Percentiles rank a stretch among this genome's conserved stretches.
Conservation (phyloP, 2,888 invertebrate genomes). For the Mystacides longicornis region DNA sequence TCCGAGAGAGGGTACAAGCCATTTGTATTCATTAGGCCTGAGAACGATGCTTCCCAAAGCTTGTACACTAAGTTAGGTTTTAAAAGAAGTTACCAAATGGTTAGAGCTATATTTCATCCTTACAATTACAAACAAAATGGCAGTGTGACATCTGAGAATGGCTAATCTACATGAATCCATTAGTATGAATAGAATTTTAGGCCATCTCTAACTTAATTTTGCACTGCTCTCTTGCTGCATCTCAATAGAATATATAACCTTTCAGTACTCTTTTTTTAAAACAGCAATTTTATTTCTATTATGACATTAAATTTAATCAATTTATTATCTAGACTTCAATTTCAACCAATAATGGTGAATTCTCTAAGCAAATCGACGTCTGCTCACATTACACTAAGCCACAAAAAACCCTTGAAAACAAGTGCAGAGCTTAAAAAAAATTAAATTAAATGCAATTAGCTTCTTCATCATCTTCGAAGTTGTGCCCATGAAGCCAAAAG, state of each 20-base stretch:
- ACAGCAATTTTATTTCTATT: too few relatives aligned
- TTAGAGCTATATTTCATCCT: constrained; percentile 69
- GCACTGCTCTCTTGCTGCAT: constrained; percentile 11
- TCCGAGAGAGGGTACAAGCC: constrained; percentile 71
- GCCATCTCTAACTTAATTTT: too few relatives aligned
- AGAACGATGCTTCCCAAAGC: constrained; percentile 79
- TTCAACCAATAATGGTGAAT: too few relatives aligned
- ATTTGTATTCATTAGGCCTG: constrained; percentile 80
- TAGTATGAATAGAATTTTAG: constrained; percentile 8
- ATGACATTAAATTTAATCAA: too few relatives aligned
- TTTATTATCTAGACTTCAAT: too few relatives aligned
- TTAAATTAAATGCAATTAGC: too few relatives aligned
- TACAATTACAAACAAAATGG: constrained; percentile 28
- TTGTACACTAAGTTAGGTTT: constrained; percentile 79
- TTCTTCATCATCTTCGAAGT: too few relatives aligned
- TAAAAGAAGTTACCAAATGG: constrained; percentile 70
- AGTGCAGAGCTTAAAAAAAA: too few relatives aligned
- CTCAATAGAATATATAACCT: background rate
- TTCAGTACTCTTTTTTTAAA: background rate
- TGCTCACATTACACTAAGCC: too few relatives aligned
- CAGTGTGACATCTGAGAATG: constrained; percentile 15
- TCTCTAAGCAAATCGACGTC: too few relatives aligned
- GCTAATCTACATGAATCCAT: constrained; percentile 10
- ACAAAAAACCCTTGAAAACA: too few relatives aligned
- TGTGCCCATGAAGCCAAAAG: too few relatives aligned